A percentile compares a stretch with the other conserved stretches of the same genome.
Conservation (phyloP, 2,888 invertebrate genomes). For the Dexiosoma caninum region DNA sequence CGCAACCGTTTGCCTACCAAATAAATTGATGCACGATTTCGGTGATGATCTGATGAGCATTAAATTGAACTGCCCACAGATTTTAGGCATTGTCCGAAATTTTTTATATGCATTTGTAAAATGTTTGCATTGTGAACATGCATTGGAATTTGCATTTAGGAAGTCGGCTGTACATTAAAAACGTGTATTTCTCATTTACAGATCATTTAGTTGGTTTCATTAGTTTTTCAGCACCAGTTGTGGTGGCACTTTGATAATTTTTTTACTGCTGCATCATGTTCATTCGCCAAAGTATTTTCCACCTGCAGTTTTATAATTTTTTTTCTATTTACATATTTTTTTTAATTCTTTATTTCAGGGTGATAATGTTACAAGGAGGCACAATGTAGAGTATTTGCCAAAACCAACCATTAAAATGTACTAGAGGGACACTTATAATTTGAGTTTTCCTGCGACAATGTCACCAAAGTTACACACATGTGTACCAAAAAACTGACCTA, state of each 20-base stretch:
- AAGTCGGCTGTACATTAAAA: too few species aligned
- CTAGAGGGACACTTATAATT: neutral
- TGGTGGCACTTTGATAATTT: neutral
- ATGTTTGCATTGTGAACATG: too few species aligned
- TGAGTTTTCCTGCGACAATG: conserved; percentile 13
- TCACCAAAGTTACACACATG: neutral
- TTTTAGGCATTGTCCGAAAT: too few species aligned
- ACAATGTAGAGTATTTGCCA: conserved; percentile 26
- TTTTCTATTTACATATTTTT: too few species aligned
- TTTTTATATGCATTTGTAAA: too few species aligned
- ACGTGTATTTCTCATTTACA: too few species aligned
- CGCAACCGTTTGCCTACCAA: too few species aligned
- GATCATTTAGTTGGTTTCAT: conserved; percentile 4
- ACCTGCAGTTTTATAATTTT: conserved; percentile 35
- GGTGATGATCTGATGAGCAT: too few species aligned
- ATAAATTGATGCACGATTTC: too few species aligned
- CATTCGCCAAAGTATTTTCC: conserved; percentile 21
- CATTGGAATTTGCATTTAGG: too few species aligned
- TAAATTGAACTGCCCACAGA: too few species aligned
- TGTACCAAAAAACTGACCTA: neutral
- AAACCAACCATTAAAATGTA: conserved; percentile 5
- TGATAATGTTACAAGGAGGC: neutral
- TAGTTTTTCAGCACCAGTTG: neutral
- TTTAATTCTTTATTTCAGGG: neutral
- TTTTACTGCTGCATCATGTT: neutral